Evolutionary conservation across 2,888 invertebrate genomes (phyloP), one percentile per base, ranked within the genome.

Genomic region (Auanema freiburgensis): DNA sequence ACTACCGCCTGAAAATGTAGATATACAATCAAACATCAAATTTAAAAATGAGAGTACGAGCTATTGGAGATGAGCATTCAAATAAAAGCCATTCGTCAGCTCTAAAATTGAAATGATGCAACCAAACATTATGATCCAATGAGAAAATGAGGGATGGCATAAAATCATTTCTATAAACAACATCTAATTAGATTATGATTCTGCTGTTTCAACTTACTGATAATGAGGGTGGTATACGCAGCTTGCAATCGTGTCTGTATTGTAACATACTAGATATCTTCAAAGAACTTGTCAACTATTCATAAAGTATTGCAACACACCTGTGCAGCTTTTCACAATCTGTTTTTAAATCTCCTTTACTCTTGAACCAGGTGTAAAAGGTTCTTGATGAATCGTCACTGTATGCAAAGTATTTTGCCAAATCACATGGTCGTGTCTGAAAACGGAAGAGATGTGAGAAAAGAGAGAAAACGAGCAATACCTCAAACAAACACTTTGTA

Each of bases 51-150:
- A 40, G 44, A 63, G 59, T 59, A 71, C 77, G 69, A 18, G 81
- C 79, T 49, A 66, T 54, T 11, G 71, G 66, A 8, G 76, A 76
- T 16, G 57, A 62, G 21, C 69, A 69, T 61, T 81, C 81, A 44
- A 77, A 81, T 1, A 81, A 71, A 24, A 81, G 63, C 81, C 81
- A 81, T 23, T 81, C 76, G 49, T 81, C 81, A 6, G 77, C 76
- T 33, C 65, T 61, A 18, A 74, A 63, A 14, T 78, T 65, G 50
- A 66, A 50, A 18, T 57, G 42, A 23, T 81, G 81, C 58, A 81
- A 78, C 69, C 75, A 76, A 11, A 81, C 72, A 25, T 66, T 71
- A 56, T 81, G 81, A 59, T 81, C 81, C 16, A 81, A 70, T 0
- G 76, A 72, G 60, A 81, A 74, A 12, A 79, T 56, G 79, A 81